A percentile compares a stretch with the other conserved stretches of the same genome.
Conservation (phyloP, 1,140 invertebrate species). For the Drosophila grimshawi region DNA sequence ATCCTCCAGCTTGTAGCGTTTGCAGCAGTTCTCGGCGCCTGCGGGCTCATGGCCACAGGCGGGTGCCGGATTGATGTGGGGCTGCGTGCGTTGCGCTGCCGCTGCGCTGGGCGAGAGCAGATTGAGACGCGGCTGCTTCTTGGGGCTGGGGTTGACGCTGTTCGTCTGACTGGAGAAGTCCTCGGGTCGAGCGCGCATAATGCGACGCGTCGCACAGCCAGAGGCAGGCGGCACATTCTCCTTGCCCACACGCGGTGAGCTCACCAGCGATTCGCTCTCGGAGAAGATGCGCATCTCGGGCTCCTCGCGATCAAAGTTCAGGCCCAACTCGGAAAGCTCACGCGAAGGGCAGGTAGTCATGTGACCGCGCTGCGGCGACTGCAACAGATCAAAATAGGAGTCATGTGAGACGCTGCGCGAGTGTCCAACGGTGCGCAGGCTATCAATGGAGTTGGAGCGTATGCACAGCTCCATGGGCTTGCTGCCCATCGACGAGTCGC, state of each 20-base stretch:
- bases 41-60: constrained; percentile 67
- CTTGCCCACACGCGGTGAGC: constrained; percentile 85
- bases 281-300: constrained; percentile 94
- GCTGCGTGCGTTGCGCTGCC: constrained; percentile 32
- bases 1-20: constrained; percentile 87
- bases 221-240: constrained; percentile 81
- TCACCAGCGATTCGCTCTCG: constrained; percentile 90
- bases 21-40: constrained; percentile 85
- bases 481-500: constrained; percentile 46
- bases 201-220: constrained; percentile 76
- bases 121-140: constrained; percentile 86
- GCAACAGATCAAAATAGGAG: constrained; percentile 93
- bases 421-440: constrained; percentile 79
- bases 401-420: constrained; percentile 93
- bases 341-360: constrained; percentile 85
- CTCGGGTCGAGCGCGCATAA: constrained; percentile 85
- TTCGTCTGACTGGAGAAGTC: constrained; percentile 85
- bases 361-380: constrained; percentile 85
- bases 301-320: constrained; percentile 93
- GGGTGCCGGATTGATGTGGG: constrained; percentile 14
- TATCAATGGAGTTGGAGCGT: constrained; percentile 81
- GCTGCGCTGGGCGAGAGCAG: constrained; percentile 83
- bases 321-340: constrained; percentile 92
- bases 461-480: constrained; percentile 84
- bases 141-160: constrained; percentile 86